Conservation (phyloP, 2,113 vertebrate genomes). For the Syngnathoides biaculeatus region DNA sequence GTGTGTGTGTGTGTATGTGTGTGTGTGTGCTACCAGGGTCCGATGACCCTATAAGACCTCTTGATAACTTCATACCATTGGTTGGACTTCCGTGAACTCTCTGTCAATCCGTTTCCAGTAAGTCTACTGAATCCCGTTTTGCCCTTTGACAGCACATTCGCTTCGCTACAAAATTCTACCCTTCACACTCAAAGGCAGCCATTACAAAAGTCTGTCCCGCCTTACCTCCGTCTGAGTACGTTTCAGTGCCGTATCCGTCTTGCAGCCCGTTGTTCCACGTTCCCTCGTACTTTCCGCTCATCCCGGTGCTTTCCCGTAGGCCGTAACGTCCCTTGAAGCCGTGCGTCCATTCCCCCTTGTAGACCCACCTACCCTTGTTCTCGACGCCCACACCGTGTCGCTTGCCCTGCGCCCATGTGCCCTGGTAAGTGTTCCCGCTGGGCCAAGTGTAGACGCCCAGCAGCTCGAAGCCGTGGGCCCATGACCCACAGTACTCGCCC, state of each 20-base stretch:
- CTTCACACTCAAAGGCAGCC: constrained; percentile 6
- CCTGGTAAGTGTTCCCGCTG: constrained; percentile 97
- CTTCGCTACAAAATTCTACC: constrained; percentile 10
- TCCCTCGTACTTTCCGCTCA: constrained; percentile 94
- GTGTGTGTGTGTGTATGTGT: not conserved
- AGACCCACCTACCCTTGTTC: constrained; percentile 98
- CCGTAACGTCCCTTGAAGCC: constrained; percentile 99
- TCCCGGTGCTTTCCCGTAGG: constrained; percentile 89
- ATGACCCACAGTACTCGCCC: constrained; percentile 96
- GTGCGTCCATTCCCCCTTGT: constrained; percentile 97
- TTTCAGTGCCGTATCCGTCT: constrained; percentile 98
- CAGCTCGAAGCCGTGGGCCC: constrained; percentile 98
- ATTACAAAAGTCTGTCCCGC: constrained; percentile 29
- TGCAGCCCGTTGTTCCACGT: constrained; percentile 99
- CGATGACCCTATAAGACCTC: constrained; percentile 26
- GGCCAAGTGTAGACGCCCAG: constrained; percentile 99
- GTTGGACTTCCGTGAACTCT: constrained; percentile 21
- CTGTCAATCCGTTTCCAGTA: constrained; percentile 26
- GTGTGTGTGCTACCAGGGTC: not conserved
- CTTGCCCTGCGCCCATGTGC: constrained; percentile 98
- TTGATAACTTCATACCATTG: constrained; percentile 12
- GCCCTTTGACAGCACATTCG: constrained; percentile 10
- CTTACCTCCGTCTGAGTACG: constrained; percentile 98
- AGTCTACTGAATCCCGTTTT: constrained; percentile 1
- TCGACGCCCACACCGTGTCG: constrained; percentile 95